These are phyloP conservation scores for Pogonognathellus flavescens DNA, from an alignment of 1,140 invertebrate genomes.

Conservation along the genomic window DNA sequence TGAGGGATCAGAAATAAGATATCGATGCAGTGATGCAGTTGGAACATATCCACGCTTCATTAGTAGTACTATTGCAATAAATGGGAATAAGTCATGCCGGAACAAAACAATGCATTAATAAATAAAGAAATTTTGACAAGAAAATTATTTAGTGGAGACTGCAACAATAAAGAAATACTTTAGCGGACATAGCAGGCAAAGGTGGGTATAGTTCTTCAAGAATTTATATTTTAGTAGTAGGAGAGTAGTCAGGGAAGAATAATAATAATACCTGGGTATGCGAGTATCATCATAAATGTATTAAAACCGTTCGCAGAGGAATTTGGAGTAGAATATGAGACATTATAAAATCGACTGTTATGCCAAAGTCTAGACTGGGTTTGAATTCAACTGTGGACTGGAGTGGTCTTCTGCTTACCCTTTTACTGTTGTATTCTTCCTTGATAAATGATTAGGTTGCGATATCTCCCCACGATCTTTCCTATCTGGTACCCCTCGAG, in stretches of 20 bases:
- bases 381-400: background rate
- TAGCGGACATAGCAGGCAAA: no score
- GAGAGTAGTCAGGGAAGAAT: no score
- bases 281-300: background rate
- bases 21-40: background rate
- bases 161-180: background rate
- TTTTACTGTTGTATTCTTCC: conserved; percentile 8
- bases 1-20: background rate
- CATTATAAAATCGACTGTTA: background rate
- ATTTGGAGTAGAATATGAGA: background rate
- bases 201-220: no score
- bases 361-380: background rate
- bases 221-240: no score
- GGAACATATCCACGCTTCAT: background rate
- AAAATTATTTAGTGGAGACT: background rate
- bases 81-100: background rate
- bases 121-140: background rate
- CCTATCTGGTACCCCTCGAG: background rate
- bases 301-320: background rate
- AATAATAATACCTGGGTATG: no score
- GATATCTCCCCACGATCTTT: conserved; percentile 41
- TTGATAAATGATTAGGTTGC: conserved; percentile 21
- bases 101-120: conserved; percentile 21
- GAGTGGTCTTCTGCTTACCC: background rate
- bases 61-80: background rate